Percentiles rank a stretch among this genome's conserved stretches.
These are phyloP conservation scores for Lathamus discolor DNA, from an alignment of 2,113 vertebrate genomes.

Conservation along the genomic window DNA sequence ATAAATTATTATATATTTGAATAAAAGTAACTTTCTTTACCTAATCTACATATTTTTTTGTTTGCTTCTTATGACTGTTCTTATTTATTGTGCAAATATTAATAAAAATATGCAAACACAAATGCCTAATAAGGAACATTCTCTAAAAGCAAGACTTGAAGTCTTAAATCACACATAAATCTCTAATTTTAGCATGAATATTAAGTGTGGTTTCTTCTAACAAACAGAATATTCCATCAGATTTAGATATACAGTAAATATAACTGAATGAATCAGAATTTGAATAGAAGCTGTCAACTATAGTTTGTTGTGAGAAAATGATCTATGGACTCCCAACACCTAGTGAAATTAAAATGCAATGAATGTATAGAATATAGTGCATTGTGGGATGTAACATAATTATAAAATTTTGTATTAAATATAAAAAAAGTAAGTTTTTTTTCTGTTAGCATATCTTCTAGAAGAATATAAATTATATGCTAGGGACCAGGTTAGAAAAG, in stretches of 20 bases:
- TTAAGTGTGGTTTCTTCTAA: background rate
- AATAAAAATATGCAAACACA: background rate
- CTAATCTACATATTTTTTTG: accelerated
- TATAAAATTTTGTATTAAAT: background rate
- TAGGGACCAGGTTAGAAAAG: no score
- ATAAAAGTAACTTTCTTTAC: background rate
- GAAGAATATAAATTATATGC: background rate
- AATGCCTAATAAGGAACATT: background rate
- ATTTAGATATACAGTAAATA: background rate
- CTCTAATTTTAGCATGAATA: background rate
- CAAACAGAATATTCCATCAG: background rate
- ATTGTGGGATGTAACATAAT: background rate
- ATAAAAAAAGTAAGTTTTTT: background rate
- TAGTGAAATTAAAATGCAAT: background rate
- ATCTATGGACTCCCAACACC: background rate
- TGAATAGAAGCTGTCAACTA: accelerated
- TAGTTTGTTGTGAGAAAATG: background rate
- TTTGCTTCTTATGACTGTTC: background rate
- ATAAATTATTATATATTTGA: background rate
- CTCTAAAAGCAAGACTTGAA: background rate
- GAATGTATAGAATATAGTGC: background rate
- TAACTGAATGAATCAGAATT: background rate
- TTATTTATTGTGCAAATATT: background rate
- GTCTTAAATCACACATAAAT: background rate
- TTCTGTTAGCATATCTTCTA: background rate